Percentiles rank a stretch among this genome's conserved stretches.
Evolutionary conservation across 1,140 invertebrate species (phyloP).

Genomic region (Drosophila prosaltans): DNA sequence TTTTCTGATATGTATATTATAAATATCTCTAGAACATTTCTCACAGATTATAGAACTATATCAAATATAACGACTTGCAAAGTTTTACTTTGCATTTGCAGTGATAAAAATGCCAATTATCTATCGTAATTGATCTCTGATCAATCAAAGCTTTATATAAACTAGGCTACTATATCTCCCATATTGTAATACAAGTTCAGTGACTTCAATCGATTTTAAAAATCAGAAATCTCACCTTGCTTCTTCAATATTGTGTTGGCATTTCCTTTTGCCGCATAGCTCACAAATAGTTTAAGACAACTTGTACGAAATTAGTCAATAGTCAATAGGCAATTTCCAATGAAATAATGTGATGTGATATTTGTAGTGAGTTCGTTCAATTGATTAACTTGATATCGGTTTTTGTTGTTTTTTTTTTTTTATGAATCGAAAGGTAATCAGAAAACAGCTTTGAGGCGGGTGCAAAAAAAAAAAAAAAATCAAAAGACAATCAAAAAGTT

Average conservation of each 20-base stretch:
- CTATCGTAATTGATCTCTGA: too few relatives aligned
- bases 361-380: constrained; percentile 35
- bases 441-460: constrained; percentile 14
- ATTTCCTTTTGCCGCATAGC: constrained; percentile 54
- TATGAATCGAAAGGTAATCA: constrained; percentile 42
- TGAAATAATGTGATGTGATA: constrained; percentile 63
- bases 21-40: too few relatives aligned
- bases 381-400: constrained; percentile 57
- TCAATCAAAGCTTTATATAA: too few relatives aligned
- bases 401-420: neutral
- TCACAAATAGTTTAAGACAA: constrained; percentile 9
- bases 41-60: too few relatives aligned
- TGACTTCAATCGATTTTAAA: neutral
- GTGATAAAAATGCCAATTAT: too few relatives aligned
- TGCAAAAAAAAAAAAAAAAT: neutral
- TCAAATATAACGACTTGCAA: too few relatives aligned
- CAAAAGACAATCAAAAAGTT: constrained; percentile 35
- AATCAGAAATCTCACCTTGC: constrained; percentile 23
- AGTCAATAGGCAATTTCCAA: constrained; percentile 53
- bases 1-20: too few relatives aligned
- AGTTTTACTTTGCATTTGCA: too few relatives aligned
- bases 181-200: constrained; percentile 18
- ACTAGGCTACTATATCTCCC: too few relatives aligned
- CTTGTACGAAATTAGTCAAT: constrained; percentile 18
- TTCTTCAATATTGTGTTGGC: constrained; percentile 15